phyloP scores from a whole-genome alignment of 2,113 vertebrate species.

The Gasterosteus aculeatus region DNA sequence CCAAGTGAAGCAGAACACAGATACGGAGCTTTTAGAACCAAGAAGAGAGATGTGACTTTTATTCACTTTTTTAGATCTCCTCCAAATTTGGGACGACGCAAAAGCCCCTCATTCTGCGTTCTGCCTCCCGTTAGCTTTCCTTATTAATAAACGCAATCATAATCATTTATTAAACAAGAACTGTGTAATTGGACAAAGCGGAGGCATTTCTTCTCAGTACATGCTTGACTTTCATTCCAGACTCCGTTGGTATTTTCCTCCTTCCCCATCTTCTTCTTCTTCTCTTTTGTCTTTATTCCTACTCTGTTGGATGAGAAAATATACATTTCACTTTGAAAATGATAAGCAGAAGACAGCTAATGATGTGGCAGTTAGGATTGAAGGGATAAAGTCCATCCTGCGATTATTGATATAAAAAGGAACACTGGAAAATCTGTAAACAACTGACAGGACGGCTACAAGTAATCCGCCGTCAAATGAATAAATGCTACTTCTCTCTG shows the following conservation, averaged over 20 bases:
- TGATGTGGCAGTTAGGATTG: conserved; percentile 32
- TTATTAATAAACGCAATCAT: conserved; percentile 23
- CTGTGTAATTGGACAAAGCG: conserved; percentile 49
- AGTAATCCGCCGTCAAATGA: background rate
- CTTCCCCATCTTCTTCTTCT: background rate
- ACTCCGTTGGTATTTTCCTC: conserved; percentile 3
- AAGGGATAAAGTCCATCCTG: conserved; percentile 6
- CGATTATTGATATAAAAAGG: background rate
- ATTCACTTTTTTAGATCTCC: too few species aligned
- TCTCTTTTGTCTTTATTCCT: conserved; percentile 2
- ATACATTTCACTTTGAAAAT: conserved; percentile 39
- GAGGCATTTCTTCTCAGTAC: conserved; percentile 11
- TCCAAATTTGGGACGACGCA: too few species aligned
- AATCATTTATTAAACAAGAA: conserved; percentile 50
- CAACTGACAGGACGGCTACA: background rate
- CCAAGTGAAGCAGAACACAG: too few species aligned
- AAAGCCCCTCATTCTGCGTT: background rate
- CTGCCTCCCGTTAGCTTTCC: conserved; percentile 52
- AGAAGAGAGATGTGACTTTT: too few species aligned
- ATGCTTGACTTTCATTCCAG: conserved; percentile 11
- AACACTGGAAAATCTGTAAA: background rate
- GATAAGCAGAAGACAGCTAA: conserved; percentile 25
- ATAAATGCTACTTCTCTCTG: background rate
- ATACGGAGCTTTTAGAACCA: too few species aligned
- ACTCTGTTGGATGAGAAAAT: conserved; percentile 12